phyloP scores from a whole-genome alignment of 2,113 vertebrate genomes.

The Fregata magnificens region DNA sequence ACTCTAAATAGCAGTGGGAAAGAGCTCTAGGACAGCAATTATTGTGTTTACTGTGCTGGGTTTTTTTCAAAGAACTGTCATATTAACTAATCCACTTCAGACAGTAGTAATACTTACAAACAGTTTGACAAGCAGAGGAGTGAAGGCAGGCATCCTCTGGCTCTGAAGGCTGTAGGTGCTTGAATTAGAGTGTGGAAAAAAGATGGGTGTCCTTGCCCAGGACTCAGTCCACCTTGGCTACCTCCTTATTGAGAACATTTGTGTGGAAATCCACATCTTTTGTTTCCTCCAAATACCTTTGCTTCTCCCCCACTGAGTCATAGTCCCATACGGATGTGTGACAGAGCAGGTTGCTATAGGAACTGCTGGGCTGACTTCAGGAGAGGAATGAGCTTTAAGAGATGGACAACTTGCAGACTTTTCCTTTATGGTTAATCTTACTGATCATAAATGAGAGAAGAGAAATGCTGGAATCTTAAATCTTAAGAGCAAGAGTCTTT shows the following conservation, averaged over 20 bases:
- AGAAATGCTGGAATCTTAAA: not conserved
- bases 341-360: conserved; percentile 9
- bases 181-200: not conserved
- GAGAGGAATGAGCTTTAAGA: not conserved
- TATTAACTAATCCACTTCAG: not conserved
- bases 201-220: not conserved
- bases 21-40: not conserved
- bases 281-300: not conserved
- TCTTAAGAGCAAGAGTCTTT: not conserved
- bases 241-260: not conserved
- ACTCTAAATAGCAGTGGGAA: not conserved
- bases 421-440: not conserved
- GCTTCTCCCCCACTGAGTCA: not conserved
- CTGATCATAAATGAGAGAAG: not conserved
- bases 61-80: conserved; percentile 9
- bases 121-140: not conserved
- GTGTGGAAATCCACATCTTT: not conserved
- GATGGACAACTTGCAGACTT: not conserved
- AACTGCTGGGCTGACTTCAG: not conserved
- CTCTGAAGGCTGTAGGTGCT: not conserved
- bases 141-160: not conserved
- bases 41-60: conserved; percentile 5
- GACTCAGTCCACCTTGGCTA: not conserved
- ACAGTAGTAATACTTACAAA: not conserved
- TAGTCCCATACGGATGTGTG: not conserved